phyloP scores from a whole-genome alignment of 2,797 vertebrate genomes.

The Balearica regulorum region DNA sequence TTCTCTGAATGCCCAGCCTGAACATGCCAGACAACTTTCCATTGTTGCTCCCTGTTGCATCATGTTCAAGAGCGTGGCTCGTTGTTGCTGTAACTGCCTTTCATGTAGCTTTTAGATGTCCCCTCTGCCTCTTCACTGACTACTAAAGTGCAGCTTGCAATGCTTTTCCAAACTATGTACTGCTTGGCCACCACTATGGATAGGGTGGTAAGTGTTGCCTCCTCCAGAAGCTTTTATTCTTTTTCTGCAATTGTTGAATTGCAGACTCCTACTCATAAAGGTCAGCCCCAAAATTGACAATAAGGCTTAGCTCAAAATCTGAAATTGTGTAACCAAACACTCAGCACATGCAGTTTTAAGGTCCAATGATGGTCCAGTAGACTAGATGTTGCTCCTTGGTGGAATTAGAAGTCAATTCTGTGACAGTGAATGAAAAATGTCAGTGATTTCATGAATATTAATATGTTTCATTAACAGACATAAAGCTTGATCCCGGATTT shows the following conservation, averaged over 20 bases:
- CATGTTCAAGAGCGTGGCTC: background rate
- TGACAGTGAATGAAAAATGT: background rate
- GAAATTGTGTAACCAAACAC: background rate
- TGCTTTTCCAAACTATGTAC: background rate
- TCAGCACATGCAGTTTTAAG: background rate
- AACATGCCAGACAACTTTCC: background rate
- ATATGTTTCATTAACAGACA: too few species aligned
- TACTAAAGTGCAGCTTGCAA: background rate
- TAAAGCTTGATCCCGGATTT: background rate
- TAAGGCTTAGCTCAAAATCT: background rate
- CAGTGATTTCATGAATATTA: background rate
- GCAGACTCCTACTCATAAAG: background rate
- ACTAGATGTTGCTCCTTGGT: background rate
- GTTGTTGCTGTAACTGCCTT: background rate
- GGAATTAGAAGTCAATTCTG: background rate
- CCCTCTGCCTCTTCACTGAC: background rate
- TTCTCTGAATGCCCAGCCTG: background rate
- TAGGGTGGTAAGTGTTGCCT: background rate
- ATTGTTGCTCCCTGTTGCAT: background rate
- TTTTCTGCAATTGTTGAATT: background rate
- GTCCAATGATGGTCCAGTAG: too few species aligned
- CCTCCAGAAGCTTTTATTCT: background rate
- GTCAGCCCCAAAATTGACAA: background rate
- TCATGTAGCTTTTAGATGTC: background rate
- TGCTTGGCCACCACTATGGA: background rate